Conservation (phyloP, 1,140 invertebrate genomes). For the Drosophila baimaii region DNA sequence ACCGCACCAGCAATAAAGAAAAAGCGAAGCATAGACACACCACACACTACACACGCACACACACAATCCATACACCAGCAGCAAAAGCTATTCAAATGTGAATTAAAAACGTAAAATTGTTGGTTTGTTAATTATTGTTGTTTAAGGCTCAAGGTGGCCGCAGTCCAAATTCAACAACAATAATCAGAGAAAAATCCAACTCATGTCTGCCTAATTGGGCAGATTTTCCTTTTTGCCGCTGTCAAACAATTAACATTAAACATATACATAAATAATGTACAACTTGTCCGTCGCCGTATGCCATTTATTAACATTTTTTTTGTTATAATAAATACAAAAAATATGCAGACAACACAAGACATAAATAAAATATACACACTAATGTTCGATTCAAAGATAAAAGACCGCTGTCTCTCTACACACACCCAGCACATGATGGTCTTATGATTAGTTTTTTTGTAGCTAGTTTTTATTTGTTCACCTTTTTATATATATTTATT, state of each 20-base stretch:
- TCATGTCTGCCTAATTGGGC: constrained; percentile 66
- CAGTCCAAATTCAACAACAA: constrained; percentile 53
- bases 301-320: constrained; percentile 28
- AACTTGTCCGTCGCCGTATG: constrained; percentile 14
- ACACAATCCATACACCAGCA: not conserved
- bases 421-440: constrained; percentile 3
- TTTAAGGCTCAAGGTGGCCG: constrained; percentile 47
- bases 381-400: constrained; percentile 28
- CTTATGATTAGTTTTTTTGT: constrained; percentile 19
- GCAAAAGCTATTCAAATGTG: constrained; percentile 40
- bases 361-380: constrained; percentile 16
- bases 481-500: constrained; percentile 17
- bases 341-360: constrained; percentile 7
- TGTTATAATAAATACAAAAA: constrained; percentile 21
- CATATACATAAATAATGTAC: constrained; percentile 26
- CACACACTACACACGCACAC: not conserved
- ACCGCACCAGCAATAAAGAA: constrained; percentile 42
- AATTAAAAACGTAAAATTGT: constrained; percentile 49
- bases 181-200: constrained; percentile 39
- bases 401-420: constrained; percentile 15
- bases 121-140: constrained; percentile 48
- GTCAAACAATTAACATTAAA: constrained; percentile 50
- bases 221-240: constrained; percentile 57
- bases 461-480: constrained; percentile 12
- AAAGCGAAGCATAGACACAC: constrained; percentile 29